Percentiles rank a stretch among this genome's conserved stretches.
Conservation (phyloP, 2,113 vertebrate genomes). For the Neotragus pygmaeus region DNA sequence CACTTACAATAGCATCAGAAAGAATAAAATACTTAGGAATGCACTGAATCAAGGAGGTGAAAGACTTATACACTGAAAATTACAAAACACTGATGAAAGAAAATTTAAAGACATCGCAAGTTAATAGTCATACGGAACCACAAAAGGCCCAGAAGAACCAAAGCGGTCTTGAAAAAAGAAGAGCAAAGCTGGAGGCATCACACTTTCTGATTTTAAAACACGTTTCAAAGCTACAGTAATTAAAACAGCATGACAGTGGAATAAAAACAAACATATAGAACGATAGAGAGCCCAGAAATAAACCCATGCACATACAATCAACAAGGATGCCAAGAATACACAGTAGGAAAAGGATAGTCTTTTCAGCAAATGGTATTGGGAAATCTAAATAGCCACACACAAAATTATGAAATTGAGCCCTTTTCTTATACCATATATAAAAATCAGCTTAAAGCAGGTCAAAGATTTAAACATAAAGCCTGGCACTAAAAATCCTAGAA, state of each 20-base stretch:
- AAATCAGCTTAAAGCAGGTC: not conserved
- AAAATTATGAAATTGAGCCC: not conserved
- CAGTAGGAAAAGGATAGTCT: not conserved
- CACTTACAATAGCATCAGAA: not conserved
- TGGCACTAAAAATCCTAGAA: not conserved
- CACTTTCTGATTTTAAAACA: not conserved
- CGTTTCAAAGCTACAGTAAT: not conserved
- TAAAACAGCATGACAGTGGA: not conserved
- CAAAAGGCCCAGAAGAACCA: not conserved
- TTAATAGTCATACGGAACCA: not conserved
- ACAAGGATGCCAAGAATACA: not conserved
- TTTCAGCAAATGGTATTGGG: not conserved
- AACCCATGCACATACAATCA: not conserved
- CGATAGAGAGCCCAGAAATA: not conserved
- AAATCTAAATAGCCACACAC: not conserved
- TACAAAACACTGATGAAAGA: not conserved
- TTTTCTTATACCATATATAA: not conserved
- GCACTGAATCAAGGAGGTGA: not conserved
- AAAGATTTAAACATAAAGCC: not conserved
- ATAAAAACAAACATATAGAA: not conserved
- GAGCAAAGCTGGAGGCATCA: not conserved
- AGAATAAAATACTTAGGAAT: not conserved
- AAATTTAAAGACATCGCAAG: not conserved
- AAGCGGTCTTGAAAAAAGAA: not conserved
- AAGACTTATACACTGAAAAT: not conserved